Conservation (phyloP, 2,797 vertebrate species). For the Malacoraja senta region DNA sequence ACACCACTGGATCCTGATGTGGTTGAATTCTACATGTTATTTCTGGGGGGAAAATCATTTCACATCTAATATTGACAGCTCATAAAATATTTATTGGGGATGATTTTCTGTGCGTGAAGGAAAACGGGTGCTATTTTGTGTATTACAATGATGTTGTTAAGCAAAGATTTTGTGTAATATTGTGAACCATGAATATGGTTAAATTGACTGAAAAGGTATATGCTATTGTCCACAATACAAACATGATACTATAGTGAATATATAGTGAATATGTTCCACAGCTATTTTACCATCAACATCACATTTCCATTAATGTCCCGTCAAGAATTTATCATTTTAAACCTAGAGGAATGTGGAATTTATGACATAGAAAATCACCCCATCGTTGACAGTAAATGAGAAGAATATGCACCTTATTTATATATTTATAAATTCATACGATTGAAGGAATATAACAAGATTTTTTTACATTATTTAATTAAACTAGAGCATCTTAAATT, state of each 20-base stretch:
- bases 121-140: background rate
- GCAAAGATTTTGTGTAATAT: background rate
- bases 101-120: background rate
- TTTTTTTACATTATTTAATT: conserved; percentile 7
- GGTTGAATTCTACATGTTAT: background rate
- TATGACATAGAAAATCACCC: background rate
- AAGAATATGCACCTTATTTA: background rate
- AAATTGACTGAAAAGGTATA: background rate
- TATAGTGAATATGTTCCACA: background rate
- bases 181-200: background rate
- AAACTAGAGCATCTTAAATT: conserved; percentile 4
- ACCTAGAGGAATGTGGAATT: background rate
- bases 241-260: background rate
- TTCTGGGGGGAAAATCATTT: background rate
- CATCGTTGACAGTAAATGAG: background rate
- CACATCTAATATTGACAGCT: background rate
- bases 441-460: background rate
- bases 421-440: background rate
- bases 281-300: background rate
- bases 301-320: background rate
- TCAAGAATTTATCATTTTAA: background rate
- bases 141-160: background rate
- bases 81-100: background rate
- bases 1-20: background rate
- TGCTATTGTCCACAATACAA: background rate